Evolutionary conservation across 2,888 invertebrate genomes (phyloP), one percentile per base, ranked within the genome.

Genomic region (Meliscaeva auricollis): DNA sequence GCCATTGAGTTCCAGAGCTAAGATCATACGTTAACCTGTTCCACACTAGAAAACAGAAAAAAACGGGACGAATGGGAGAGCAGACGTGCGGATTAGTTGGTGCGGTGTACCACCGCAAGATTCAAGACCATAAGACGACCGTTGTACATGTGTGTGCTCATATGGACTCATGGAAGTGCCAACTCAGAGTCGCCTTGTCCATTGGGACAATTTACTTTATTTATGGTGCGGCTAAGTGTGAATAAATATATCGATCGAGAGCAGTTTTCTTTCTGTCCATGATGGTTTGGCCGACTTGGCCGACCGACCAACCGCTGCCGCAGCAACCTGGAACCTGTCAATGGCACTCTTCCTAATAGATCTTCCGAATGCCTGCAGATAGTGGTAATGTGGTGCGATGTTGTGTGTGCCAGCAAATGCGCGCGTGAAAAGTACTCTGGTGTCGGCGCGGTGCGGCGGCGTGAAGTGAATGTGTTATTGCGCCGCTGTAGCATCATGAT

Each of bases 171-270:
- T 75, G 74, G 74, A 80, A 73, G 68, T 68, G 80, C 76, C 70
- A 75, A 75, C 75, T 50, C 9, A 46, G 48, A 58, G 15, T 26
- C 32, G 46, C 30, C 35, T 75, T 77, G 81, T 81, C 85, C 81
- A 77, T 73, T 81, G 81, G 81, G 85, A 85, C 85, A 85, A 85
- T 85, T 85, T 85, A 85, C 85, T 54, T 85, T 85, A 85, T 85
- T 85, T 85, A 85, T 85, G 85, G 85, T 26, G 81, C 50, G 85
- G 76, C 77, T 85, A 81, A 85, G 85, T 85, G 85, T 85, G 85
- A 85, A 85, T 85, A 85, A 85, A 85, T 85, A 69, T 73, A 85
- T 81, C 73, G 85, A 81, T 85, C 69, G 22, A 66, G 58, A 62
- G 70, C 62, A 66, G 66, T 35, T 22, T 35, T 50, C 35, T 22